Percentiles rank a stretch among this genome's conserved stretches.
These are phyloP conservation scores for Archivesica marissinica DNA, from an alignment of 1,140 invertebrate species.

Conservation along the genomic window DNA sequence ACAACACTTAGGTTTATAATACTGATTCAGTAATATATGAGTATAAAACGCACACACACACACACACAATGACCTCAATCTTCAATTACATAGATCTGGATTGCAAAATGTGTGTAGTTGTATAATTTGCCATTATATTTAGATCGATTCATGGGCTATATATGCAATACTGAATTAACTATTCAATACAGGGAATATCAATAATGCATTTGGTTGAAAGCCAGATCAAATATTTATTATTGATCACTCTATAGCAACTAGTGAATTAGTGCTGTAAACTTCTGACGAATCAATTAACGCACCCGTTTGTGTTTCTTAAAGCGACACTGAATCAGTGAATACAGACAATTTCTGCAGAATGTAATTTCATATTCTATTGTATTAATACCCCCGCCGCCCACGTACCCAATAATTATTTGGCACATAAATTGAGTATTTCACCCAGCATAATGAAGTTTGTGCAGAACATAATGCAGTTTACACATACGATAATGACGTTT, in stretches of 20 bases:
- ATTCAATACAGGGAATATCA: background rate
- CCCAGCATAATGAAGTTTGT: too few species aligned
- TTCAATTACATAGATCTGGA: too few species aligned
- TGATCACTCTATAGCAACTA: constrained; percentile 18
- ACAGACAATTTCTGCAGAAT: too few species aligned
- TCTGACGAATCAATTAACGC: background rate
- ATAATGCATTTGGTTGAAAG: background rate
- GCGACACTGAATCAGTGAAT: too few species aligned
- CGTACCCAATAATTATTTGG: too few species aligned
- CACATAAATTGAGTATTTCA: too few species aligned
- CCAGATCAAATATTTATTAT: constrained; percentile 8
- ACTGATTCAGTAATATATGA: background rate
- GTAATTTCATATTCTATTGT: too few species aligned
- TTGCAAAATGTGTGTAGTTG: background rate
- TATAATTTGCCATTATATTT: constrained; percentile 5
- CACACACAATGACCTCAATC: too few species aligned
- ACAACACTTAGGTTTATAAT: background rate
- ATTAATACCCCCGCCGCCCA: too few species aligned
- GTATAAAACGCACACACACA: background rate
- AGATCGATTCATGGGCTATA: background rate
- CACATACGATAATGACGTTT: too few species aligned
- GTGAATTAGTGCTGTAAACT: background rate
- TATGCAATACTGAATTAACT: background rate
- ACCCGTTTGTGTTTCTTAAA: too few species aligned
- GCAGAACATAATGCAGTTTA: too few species aligned